phyloP scores from a whole-genome alignment of 2,888 invertebrate genomes.

The Drosophila sordidapex region DNA sequence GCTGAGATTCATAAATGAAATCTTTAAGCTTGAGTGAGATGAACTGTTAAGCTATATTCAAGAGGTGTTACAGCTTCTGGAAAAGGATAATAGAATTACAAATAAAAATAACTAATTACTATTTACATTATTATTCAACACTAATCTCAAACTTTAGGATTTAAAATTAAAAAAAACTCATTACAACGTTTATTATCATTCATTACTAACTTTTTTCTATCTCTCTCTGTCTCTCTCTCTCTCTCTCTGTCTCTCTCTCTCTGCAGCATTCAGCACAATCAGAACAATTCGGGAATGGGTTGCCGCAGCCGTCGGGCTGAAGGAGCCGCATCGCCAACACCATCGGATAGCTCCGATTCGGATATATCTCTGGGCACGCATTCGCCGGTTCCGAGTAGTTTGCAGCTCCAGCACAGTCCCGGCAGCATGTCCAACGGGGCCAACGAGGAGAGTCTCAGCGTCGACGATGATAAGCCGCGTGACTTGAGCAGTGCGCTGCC shows the following conservation, averaged over 20 bases:
- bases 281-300: constrained; percentile 82
- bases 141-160: not conserved
- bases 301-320: constrained; percentile 82
- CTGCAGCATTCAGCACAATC: constrained; percentile 84
- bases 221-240: not conserved
- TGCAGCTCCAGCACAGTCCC: constrained; percentile 85
- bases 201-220: not conserved
- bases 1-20: not conserved
- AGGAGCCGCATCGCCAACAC: constrained; percentile 83
- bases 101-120: not conserved
- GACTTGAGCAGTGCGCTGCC: constrained; percentile 81
- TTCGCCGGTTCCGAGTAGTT: constrained; percentile 85
- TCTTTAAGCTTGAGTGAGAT: not conserved
- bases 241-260: not conserved
- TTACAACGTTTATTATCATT: not conserved
- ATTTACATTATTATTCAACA: not conserved
- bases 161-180: not conserved
- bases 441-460: constrained; percentile 84
- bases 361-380: constrained; percentile 85
- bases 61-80: not conserved
- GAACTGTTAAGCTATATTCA: not conserved
- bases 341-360: constrained; percentile 85
- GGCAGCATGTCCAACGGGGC: constrained; percentile 85
- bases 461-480: constrained; percentile 84
- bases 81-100: not conserved